Conservation (phyloP, 2,888 invertebrate species). For the Icerya purchasi region DNA sequence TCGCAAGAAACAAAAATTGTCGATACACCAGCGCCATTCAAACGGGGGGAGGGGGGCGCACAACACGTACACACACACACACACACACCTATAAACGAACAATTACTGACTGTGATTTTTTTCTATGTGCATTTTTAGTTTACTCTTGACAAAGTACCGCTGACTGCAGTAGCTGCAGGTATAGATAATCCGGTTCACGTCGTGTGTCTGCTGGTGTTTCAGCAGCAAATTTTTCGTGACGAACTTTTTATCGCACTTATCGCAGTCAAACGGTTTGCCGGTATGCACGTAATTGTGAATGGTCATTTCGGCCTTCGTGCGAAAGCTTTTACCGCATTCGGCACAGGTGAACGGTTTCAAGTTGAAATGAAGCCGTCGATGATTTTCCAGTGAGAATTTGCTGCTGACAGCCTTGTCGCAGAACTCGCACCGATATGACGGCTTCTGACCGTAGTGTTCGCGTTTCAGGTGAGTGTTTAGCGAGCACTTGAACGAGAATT, state of each 20-base stretch:
- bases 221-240: slow-evolving; percentile 4
- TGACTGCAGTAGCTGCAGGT: slow-evolving; percentile 4
- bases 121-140: slow-evolving; percentile 4
- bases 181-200: slow-evolving; percentile 3
- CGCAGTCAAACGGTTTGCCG: slow-evolving; percentile 2
- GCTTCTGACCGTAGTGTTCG: slow-evolving; percentile 7
- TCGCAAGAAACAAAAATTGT: too few relatives aligned
- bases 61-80: too few relatives aligned
- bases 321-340: slow-evolving; percentile 8
- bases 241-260: slow-evolving; percentile 2
- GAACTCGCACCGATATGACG: slow-evolving; percentile 2
- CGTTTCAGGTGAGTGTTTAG: slow-evolving; percentile 8
- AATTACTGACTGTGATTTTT: too few relatives aligned
- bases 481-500: slow-evolving; percentile 6
- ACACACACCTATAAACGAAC: too few relatives aligned
- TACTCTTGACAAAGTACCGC: slow-evolving; percentile 4
- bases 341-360: slow-evolving; percentile 5
- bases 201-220: slow-evolving; percentile 6
- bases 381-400: slow-evolving; percentile 2
- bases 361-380: slow-evolving; percentile 4
- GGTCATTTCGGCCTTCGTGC: slow-evolving; percentile 5
- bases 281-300: slow-evolving; percentile 4
- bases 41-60: too few relatives aligned
- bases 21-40: too few relatives aligned
- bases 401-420: slow-evolving; percentile 5